phyloP scores from a whole-genome alignment of 1,140 invertebrate species.

The Teleopsis dalmanni region DNA sequence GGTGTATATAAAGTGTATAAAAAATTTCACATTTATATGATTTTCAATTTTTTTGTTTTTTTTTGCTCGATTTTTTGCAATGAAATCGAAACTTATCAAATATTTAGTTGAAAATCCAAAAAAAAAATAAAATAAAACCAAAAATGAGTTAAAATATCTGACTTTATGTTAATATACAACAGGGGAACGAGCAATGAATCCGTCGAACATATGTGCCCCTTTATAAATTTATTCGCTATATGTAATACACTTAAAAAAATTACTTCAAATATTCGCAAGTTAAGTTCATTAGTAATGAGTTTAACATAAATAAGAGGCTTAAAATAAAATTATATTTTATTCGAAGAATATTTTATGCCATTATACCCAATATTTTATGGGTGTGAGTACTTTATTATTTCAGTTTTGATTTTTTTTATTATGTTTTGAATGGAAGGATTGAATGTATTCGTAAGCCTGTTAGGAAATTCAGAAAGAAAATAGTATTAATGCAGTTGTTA shows the following conservation, averaged over 20 bases:
- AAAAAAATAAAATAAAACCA: constrained; percentile 30
- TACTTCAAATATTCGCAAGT: not conserved
- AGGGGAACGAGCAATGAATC: not conserved
- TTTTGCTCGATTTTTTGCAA: constrained; percentile 13
- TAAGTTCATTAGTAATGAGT: not conserved
- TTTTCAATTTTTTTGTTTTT: not conserved
- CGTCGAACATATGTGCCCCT: not conserved
- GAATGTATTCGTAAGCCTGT: no score
- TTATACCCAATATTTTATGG: no score
- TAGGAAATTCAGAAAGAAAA: no score
- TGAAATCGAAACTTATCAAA: constrained; percentile 44
- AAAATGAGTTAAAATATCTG: constrained; percentile 16
- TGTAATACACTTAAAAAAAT: not conserved
- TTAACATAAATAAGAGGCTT: not conserved
- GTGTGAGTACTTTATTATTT: no score
- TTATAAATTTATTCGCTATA: not conserved
- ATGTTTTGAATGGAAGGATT: no score
- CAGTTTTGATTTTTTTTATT: no score
- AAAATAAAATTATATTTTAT: not conserved
- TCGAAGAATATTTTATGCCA: no score
- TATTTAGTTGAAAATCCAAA: constrained; percentile 26
- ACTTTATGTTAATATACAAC: constrained; percentile 39
- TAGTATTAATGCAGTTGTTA: no score
- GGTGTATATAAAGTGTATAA: no score
- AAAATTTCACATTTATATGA: constrained; percentile 14